Evolutionary conservation across 2,113 vertebrate species (phyloP), one percentile per base, ranked within the genome.

Genomic region (Tursiops truncatus): DNA sequence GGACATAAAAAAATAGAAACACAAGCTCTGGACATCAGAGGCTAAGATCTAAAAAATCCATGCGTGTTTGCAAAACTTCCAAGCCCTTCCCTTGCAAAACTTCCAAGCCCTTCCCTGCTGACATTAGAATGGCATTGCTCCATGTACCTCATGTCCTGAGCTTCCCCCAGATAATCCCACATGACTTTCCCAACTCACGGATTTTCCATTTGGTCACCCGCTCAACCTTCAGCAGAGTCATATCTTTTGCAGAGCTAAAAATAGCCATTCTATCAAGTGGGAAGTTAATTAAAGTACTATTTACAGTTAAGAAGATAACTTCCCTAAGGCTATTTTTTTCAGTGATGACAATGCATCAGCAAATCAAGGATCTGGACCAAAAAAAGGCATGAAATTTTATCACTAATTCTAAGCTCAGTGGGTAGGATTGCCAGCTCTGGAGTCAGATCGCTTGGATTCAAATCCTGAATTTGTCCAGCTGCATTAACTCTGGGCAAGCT

Each of bases 151-250:
- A 62, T 96, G 97, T 81, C 96, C 98, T 80, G 28, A 87, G 36
- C 79, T 96, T 98, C 89, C 91, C 94, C 36, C 84, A 93, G 8
- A 0, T 31, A 31, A 96, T 77, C 85, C 97, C 93, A 86, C 92
- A 65, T 82, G 97, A 94, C 83, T 15, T 91, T 96, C 96, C 60
- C 60, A 77, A 33, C 70, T 60, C 92, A 65, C 63, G 56, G 92
- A 92, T 94, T 97, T 97, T 98, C 97, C 97, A 97, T 96, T 97
- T 92, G 93, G 92, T 98, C 97, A 97, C 74, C 79, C 91, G 60
- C 89, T 96, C 93, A 84, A 87, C 65, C 86, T 96, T 92, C 83
- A 87, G 74, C 83, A 93, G 77, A 95, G 95, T 92, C 96, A 18
- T 91, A 89, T 95, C 95, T 97, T 89, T 81, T 89, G 80, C 95